Evolutionary conservation across 1,140 invertebrate genomes (phyloP).

Genomic region (Drosophila funebris): DNA sequence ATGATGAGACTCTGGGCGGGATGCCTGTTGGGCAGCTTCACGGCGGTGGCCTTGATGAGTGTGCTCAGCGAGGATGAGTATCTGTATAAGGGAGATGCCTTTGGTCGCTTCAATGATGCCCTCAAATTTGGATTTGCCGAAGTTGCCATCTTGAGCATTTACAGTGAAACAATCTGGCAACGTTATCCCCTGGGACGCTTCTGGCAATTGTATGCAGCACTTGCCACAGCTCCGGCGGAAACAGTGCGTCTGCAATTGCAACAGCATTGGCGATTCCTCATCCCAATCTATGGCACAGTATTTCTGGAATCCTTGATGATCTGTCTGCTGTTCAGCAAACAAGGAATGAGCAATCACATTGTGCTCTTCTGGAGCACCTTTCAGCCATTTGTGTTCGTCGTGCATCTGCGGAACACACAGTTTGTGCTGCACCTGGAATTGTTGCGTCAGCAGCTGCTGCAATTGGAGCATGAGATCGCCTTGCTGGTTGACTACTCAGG

Average conservation of each 20-base stretch:
- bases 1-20: slow-evolving; percentile 36
- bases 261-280: slow-evolving; percentile 38
- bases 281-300: slow-evolving; percentile 24
- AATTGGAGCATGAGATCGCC: slow-evolving; percentile 54
- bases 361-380: slow-evolving; percentile 64
- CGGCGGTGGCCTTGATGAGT: slow-evolving; percentile 14
- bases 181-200: slow-evolving; percentile 44
- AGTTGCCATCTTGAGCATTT: slow-evolving; percentile 57
- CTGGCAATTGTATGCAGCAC: slow-evolving; percentile 48
- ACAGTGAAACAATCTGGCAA: slow-evolving; percentile 49
- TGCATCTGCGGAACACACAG: slow-evolving; percentile 64
- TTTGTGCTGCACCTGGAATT: slow-evolving; percentile 70
- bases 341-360: slow-evolving; percentile 27
- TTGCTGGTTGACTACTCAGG: slow-evolving; percentile 66
- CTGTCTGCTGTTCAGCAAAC: neutral
- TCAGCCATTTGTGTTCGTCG: slow-evolving; percentile 51
- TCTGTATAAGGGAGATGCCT: slow-evolving; percentile 53
- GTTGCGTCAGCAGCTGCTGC: slow-evolving; percentile 52
- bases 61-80: slow-evolving; percentile 46
- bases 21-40: slow-evolving; percentile 30
- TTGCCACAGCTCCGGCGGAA: neutral
- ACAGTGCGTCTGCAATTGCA: neutral
- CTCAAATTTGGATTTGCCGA: slow-evolving; percentile 59
- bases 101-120: slow-evolving; percentile 61
- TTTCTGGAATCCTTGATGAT: slow-evolving; percentile 36